phyloP scores from a whole-genome alignment of 1,140 invertebrate genomes.

The Drosophila oshimai region DNA sequence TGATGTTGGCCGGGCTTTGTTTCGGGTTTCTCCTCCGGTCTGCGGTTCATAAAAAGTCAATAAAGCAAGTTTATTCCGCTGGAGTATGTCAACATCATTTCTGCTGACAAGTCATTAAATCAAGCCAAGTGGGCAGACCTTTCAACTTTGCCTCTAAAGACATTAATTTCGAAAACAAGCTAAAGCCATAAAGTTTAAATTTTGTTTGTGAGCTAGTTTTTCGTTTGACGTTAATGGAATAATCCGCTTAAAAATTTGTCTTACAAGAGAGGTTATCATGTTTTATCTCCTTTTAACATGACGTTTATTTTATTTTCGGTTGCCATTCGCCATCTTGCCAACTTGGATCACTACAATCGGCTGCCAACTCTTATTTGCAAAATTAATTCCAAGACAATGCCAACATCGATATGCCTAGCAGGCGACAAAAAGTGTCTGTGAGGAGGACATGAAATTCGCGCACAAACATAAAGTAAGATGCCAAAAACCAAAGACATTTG shows the following conservation, averaged over 20 bases:
- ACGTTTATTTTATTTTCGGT: slow-evolving; percentile 20
- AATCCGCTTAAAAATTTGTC: background rate
- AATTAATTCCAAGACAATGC: slow-evolving; percentile 59
- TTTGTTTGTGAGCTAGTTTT: background rate
- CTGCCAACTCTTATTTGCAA: slow-evolving; percentile 62
- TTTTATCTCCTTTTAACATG: background rate
- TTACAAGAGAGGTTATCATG: background rate
- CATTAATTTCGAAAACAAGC: background rate
- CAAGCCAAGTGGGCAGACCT: slow-evolving; percentile 9
- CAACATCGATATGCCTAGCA: slow-evolving; percentile 53
- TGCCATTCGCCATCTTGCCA: slow-evolving; percentile 45
- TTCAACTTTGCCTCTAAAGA: background rate
- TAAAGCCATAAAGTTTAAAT: background rate
- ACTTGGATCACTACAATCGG: slow-evolving; percentile 19
- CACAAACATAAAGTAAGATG: slow-evolving; percentile 52
- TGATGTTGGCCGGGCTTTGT: slow-evolving; percentile 47
- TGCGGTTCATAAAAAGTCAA: slow-evolving; percentile 79
- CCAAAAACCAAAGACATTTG: slow-evolving; percentile 53
- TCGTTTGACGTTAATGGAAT: background rate
- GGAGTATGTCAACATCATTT: slow-evolving; percentile 66
- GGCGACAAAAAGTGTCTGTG: background rate
- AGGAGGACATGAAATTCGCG: slow-evolving; percentile 41
- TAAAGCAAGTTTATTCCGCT: slow-evolving; percentile 70
- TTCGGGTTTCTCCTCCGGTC: slow-evolving; percentile 37
- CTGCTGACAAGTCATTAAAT: slow-evolving; percentile 75